Base-by-base conservation (phyloP, 1,140 invertebrate species). In the Drosophila nigromelanica region DNA sequence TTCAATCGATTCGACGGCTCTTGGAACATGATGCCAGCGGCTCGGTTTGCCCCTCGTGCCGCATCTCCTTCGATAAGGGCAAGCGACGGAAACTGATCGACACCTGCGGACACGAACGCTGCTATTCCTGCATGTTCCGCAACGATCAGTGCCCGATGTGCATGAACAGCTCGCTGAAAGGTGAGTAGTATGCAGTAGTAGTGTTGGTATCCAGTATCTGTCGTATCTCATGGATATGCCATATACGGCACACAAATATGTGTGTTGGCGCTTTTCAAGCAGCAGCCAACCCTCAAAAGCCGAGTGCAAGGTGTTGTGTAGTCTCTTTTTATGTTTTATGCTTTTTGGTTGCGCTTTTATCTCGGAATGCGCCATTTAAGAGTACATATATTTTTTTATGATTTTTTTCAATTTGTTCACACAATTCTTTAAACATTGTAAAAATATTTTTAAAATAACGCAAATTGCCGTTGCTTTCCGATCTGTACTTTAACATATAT, bases 41-140 rank as follows among this genome's bases (percentile, higher is more conserved):
- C 69, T 94, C 93, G 37, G 94, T 93, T 47, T 97, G 96, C 92
- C 96, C 96, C 59, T 96, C 95, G 91, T 97, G 96, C 93, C 95
- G 96, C 91, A 97, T 98, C 95, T 97, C 97, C 72, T 98, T 98
- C 93, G 97, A 98, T 93, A 97, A 97, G 92, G 97, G 97, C 92
- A 98, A 98, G 93, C 98, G 98, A 93, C 94, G 98, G 91, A 96
- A 97, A 90, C 93, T 99, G 79, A 98, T 98, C 91, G 98, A 98
- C 93, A 95, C 96, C 56, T 99, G 97, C 92, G 97, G 97, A 70
- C 98, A 98, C 94, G 97, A 98, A 91, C 93, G 97, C 47, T 98
- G 97, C 93, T 98, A 98, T 93, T 96, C 96, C 71, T 98, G 97
- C 92, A 96, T 98, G 94, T 98, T 98, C 93, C 95, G 95, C 80